phyloP scores from a whole-genome alignment of 2,113 vertebrate genomes.

The Neolamprologus sp. region DNA sequence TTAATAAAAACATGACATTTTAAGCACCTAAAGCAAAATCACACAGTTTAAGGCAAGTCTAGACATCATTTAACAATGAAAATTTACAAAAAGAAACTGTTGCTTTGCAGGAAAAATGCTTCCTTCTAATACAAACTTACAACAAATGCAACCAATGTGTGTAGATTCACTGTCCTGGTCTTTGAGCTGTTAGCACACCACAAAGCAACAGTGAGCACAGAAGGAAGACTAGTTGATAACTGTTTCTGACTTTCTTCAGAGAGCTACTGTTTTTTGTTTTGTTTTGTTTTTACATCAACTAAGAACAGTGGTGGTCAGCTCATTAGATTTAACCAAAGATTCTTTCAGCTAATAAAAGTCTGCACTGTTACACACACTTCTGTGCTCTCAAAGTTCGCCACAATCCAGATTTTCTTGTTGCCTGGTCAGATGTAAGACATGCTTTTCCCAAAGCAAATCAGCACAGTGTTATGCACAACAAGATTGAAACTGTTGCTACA shows the following conservation, averaged over 20 bases:
- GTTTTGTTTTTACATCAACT: neutral
- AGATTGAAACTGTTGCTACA: neutral
- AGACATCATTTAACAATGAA: neutral
- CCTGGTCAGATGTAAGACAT: neutral
- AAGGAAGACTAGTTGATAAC: neutral
- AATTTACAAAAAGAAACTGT: neutral
- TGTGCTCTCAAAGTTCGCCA: neutral
- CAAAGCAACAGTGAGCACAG: neutral
- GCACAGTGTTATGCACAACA: neutral
- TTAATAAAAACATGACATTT: neutral
- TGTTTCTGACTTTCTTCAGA: neutral
- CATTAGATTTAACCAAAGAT: conserved; percentile 27
- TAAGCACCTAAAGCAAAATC: neutral
- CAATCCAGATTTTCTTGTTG: neutral
- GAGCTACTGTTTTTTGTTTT: neutral
- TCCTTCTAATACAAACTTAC: neutral
- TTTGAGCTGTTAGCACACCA: neutral
- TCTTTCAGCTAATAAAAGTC: neutral
- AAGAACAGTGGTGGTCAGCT: neutral
- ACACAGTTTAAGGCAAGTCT: neutral
- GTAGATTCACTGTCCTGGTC: neutral
- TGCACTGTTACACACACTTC: neutral
- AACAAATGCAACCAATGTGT: neutral
- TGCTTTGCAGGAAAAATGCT: neutral
- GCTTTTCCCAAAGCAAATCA: neutral